These are phyloP conservation scores for Ornithoptera priamus DNA, from an alignment of 2,888 invertebrate species.

Conservation along the genomic window DNA sequence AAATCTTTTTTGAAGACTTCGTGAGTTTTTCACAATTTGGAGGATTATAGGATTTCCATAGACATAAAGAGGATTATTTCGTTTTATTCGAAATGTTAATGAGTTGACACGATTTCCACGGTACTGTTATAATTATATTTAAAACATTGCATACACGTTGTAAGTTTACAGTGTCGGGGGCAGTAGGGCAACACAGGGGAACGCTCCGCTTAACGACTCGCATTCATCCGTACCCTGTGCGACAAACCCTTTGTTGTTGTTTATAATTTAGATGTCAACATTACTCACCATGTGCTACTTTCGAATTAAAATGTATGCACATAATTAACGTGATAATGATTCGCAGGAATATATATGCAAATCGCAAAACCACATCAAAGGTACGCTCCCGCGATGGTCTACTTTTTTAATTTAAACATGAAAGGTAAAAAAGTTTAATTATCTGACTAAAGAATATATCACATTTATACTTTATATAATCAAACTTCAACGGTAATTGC, in stretches of 20 bases:
- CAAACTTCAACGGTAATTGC: too few relatives aligned
- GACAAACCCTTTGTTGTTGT: conserved; percentile 32
- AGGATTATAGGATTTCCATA: background rate
- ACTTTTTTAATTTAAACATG: too few relatives aligned
- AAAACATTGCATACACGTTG: conserved; percentile 23
- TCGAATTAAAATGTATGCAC: conserved; percentile 13
- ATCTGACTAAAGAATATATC: too few relatives aligned
- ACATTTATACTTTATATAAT: too few relatives aligned
- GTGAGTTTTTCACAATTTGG: background rate
- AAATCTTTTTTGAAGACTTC: background rate
- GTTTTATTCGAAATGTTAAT: background rate
- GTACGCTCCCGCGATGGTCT: background rate
- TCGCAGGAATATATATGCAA: background rate
- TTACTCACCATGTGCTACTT: conserved; percentile 7
- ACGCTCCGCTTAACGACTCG: conserved; percentile 64
- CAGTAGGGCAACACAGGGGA: conserved; percentile 51
- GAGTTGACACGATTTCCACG: background rate
- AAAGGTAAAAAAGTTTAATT: too few relatives aligned
- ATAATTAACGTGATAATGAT: conserved; percentile 8
- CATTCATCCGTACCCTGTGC: conserved; percentile 46
- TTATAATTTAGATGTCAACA: conserved; percentile 25
- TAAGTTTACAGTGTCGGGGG: conserved; percentile 37
- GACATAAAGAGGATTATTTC: background rate
- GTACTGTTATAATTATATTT: background rate
- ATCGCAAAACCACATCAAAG: background rate